A percentile compares a stretch with the other conserved stretches of the same genome.
These are phyloP conservation scores for Henricia sp. DNA, from an alignment of 53 echinoderm and acorn worm genomes.

Conservation along the genomic window DNA sequence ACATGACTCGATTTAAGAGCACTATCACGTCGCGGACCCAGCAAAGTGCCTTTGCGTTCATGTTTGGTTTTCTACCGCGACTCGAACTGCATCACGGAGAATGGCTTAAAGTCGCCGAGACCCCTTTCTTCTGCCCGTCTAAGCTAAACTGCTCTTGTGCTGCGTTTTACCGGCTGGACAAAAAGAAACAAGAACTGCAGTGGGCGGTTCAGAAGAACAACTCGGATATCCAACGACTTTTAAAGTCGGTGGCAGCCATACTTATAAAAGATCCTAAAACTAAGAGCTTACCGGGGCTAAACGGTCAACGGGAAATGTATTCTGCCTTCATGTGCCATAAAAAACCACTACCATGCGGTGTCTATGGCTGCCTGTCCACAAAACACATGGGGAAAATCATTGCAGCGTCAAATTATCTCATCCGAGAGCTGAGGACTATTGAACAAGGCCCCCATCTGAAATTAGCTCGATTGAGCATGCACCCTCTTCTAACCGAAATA, in stretches of 20 bases:
- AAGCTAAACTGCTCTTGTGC: conserved; percentile 70
- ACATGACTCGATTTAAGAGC: conserved; percentile 62
- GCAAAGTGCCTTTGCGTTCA: conserved; percentile 92
- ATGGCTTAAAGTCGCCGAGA: conserved; percentile 46
- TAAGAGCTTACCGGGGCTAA: conserved; percentile 59
- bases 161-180: conserved; percentile 47
- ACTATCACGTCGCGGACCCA: conserved; percentile 76
- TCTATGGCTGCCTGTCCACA: conserved; percentile 62
- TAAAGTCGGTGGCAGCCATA: conserved; percentile 49
- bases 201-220: conserved; percentile 44
- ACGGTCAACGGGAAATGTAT: conserved; percentile 69
- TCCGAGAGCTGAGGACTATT: conserved; percentile 3
- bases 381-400: conserved; percentile 64
- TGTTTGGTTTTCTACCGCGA: conserved; percentile 85
- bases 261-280: conserved; percentile 25
- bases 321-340: conserved; percentile 77
- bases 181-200: conserved; percentile 36
- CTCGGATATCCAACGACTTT: conserved; percentile 33
- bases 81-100: conserved; percentile 59
- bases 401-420: conserved; percentile 43
- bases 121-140: conserved; percentile 70
- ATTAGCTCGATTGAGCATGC: conserved; percentile 78
- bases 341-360: conserved; percentile 73
- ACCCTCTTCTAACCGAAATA: conserved; percentile 78
- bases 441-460: conserved; percentile 62